Conservation (phyloP, 2,797 vertebrate genomes). For the Neopelma chrysocephalum region DNA sequence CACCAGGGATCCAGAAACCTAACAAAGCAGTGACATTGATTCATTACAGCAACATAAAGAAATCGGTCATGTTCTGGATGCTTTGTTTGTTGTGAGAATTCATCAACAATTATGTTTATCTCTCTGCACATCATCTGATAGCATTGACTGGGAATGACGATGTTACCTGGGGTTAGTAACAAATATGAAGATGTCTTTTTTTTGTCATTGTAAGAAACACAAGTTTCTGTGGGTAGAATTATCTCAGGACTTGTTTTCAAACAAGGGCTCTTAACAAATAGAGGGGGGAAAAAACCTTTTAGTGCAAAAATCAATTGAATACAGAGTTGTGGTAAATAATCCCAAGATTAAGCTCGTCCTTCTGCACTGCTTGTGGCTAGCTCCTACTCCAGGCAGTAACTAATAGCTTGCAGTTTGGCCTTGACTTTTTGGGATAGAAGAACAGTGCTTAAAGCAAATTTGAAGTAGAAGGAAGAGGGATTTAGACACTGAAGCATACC, state of each 20-base stretch:
- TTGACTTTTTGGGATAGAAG: not conserved
- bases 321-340: not conserved
- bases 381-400: not conserved
- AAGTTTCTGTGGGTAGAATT: not conserved
- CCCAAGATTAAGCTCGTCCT: not conserved
- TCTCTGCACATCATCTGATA: not conserved
- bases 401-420: conserved; percentile 1
- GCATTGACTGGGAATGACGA: not conserved
- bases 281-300: rapidly evolving
- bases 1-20: not conserved
- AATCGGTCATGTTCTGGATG: not conserved
- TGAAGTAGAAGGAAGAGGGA: not conserved
- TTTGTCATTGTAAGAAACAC: not conserved
- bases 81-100: not conserved
- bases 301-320: not conserved
- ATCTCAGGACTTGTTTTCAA: not conserved
- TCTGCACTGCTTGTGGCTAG: not conserved
- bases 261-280: not conserved
- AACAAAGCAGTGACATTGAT: not conserved
- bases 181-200: not conserved
- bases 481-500: not conserved
- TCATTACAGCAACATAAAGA: not conserved
- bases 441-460: not conserved
- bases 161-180: not conserved
- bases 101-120: not conserved